phyloP scores from a whole-genome alignment of 2,888 invertebrate species.

The Buathra laborator region DNA sequence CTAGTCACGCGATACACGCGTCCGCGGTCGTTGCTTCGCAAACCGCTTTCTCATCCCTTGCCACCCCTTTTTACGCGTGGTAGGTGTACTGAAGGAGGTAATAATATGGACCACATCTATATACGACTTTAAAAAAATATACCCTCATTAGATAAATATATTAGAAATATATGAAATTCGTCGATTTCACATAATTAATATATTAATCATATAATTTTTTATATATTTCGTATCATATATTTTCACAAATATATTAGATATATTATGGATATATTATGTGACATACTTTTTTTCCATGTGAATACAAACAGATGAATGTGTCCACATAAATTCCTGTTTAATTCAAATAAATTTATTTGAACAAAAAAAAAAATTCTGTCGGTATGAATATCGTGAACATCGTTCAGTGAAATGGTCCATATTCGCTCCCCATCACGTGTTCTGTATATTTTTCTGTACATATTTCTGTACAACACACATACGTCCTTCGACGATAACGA shows the following conservation, averaged over 20 bases:
- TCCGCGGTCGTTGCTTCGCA: slow-evolving; percentile 29
- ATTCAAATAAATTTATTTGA: neutral
- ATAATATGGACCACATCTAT: neutral
- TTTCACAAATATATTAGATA: too few species aligned
- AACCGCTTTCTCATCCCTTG: slow-evolving; percentile 13
- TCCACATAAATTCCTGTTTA: neutral
- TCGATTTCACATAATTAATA: neutral
- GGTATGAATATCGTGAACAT: neutral
- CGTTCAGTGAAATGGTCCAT: neutral
- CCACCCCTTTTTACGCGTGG: slow-evolving; percentile 31
- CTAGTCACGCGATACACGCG: slow-evolving; percentile 58
- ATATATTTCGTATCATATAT: too few species aligned
- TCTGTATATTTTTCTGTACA: neutral
- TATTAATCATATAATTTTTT: too few species aligned
- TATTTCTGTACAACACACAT: neutral
- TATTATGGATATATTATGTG: too few species aligned
- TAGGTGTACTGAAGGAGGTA: neutral
- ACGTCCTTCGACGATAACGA: neutral
- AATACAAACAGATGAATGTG: too few species aligned
- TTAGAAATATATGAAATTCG: too few species aligned
- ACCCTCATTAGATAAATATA: neutral
- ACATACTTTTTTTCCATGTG: too few species aligned
- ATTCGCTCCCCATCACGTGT: neutral
- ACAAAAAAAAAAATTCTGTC: too few species aligned
- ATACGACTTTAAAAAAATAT: too few species aligned